Evolutionary conservation across 2,113 vertebrate species (phyloP).

Genomic region (Camelus dromedarius): DNA sequence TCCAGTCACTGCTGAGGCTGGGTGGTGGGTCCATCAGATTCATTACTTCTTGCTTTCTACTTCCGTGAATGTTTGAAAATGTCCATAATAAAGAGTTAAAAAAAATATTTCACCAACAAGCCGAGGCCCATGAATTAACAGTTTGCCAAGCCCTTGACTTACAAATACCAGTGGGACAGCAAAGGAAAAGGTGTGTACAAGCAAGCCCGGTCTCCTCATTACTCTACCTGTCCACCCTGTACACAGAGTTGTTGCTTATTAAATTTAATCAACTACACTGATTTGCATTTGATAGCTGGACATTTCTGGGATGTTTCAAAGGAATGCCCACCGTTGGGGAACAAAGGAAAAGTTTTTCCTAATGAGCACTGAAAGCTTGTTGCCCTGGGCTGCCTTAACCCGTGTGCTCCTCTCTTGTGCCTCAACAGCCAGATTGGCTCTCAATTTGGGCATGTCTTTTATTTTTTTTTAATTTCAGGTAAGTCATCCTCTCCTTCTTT

Average conservation of each 20-base stretch:
- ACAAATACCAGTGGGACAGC: neutral
- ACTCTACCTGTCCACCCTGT: neutral
- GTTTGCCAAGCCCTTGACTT: neutral
- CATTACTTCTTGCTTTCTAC: neutral
- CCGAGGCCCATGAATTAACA: neutral
- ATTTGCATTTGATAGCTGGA: neutral
- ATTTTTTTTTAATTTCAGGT: constrained; percentile 1
- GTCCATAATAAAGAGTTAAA: neutral
- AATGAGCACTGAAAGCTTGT: constrained; percentile 9
- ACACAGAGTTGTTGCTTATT: neutral
- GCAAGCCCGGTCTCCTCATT: neutral
- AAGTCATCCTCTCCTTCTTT: neutral
- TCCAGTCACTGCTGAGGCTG: neutral
- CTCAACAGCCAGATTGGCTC: neutral
- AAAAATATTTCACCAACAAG: neutral
- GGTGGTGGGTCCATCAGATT: neutral
- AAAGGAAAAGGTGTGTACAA: neutral
- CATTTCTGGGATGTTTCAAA: constrained; percentile 1
- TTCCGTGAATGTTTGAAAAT: neutral
- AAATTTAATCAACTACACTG: constrained; percentile 18
- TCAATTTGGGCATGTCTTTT: neutral
- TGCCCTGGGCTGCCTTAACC: neutral
- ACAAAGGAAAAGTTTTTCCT: neutral
- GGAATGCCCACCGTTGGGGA: neutral
- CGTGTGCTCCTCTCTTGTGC: neutral